Conservation (phyloP, 1,140 invertebrate genomes). For the Aphelenchoides besseyi region DNA sequence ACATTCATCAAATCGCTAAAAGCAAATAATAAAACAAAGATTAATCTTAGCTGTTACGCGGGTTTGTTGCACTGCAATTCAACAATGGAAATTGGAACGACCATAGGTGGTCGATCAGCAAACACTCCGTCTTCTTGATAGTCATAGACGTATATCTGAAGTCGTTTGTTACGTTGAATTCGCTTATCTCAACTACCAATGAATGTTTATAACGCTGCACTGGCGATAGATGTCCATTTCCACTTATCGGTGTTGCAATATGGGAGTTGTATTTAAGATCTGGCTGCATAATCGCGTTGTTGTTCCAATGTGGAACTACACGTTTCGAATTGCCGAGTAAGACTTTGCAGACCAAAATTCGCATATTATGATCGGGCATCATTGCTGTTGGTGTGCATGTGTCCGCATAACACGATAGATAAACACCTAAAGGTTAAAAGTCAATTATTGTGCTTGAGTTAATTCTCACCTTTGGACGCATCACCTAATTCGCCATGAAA, state of each 20-base stretch:
- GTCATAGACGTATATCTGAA: slow-evolving; percentile 20
- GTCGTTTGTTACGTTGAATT: too few species aligned
- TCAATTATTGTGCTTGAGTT: not conserved
- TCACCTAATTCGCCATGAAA: slow-evolving; percentile 21
- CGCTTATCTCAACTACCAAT: too few species aligned
- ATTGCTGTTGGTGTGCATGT: not conserved
- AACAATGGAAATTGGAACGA: slow-evolving; percentile 3
- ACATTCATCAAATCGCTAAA: not conserved
- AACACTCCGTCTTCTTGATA: not conserved
- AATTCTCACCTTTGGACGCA: slow-evolving; percentile 9
- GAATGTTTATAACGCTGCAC: slow-evolving; percentile 4
- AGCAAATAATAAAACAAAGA: too few species aligned
- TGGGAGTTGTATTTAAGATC: slow-evolving; percentile 13
- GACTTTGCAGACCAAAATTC: slow-evolving; percentile 17
- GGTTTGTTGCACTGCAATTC: slow-evolving; percentile 8
- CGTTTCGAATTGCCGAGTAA: slow-evolving; percentile 17
- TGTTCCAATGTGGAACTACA: not conserved
- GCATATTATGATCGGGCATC: not conserved
- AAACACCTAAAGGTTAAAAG: slow-evolving; percentile 3
- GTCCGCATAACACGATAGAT: slow-evolving; percentile 5
- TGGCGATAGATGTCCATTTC: slow-evolving; percentile 4
- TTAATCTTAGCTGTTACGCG: too few species aligned
- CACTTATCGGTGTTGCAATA: not conserved
- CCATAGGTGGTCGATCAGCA: not conserved
- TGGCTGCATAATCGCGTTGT: not conserved